Conservation (phyloP, 1,140 invertebrate species). For the Cataglyphis hispanica region DNA sequence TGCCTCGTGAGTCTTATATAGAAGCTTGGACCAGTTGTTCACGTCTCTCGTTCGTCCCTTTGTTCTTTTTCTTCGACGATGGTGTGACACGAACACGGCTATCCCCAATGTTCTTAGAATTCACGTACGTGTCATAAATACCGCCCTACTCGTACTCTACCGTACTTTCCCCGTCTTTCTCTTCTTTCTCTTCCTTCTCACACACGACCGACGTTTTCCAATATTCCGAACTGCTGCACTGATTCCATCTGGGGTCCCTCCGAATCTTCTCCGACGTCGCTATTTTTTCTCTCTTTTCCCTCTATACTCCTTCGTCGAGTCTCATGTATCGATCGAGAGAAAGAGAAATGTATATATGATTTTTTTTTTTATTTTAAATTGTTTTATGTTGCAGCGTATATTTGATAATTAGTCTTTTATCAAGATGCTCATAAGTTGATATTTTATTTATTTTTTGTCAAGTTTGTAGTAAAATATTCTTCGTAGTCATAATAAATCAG, state of each 20-base stretch:
- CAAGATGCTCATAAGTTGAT: background rate
- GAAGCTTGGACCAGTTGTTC: conserved; percentile 48
- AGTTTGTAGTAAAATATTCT: background rate
- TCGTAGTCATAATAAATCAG: background rate
- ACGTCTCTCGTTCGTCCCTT: conserved; percentile 55
- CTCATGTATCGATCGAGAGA: conserved; percentile 58
- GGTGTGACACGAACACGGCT: conserved; percentile 66
- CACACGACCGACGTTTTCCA: conserved; percentile 82
- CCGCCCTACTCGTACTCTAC: conserved; percentile 74
- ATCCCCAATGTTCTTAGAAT: conserved; percentile 81
- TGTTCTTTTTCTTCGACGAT: conserved; percentile 63
- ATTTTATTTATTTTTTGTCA: conserved; percentile 13
- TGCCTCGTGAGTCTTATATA: background rate
- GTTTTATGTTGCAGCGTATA: conserved; percentile 1
- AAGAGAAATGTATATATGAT: background rate
- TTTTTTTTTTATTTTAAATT: conserved; percentile 33
- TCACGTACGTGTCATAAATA: conserved; percentile 86
- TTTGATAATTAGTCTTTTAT: conserved; percentile 17
- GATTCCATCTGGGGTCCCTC: conserved; percentile 83
- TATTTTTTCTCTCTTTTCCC: conserved; percentile 53
- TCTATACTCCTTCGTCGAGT: conserved; percentile 12
- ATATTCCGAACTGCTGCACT: conserved; percentile 85
- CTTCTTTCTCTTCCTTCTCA: conserved; percentile 66
- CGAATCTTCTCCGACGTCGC: conserved; percentile 67
- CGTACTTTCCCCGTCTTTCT: conserved; percentile 40